A percentile compares a stretch with the other conserved stretches of the same genome.
Evolutionary conservation across 1,140 invertebrate genomes (phyloP).

Genomic region (Lepidotrigona ventralis): DNA sequence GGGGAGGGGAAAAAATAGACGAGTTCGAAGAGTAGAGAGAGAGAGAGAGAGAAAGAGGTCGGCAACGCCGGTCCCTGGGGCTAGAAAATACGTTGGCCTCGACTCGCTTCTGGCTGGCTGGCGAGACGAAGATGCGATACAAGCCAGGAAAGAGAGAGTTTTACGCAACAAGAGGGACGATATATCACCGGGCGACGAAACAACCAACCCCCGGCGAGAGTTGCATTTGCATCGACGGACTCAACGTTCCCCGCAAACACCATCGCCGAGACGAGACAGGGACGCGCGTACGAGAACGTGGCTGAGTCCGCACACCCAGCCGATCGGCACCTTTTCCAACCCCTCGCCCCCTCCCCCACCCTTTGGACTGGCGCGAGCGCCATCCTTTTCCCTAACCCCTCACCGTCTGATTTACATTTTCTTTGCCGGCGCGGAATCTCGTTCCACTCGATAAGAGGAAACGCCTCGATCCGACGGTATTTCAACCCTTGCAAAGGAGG

Average conservation of each 20-base stretch:
- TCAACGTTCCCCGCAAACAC: slow-evolving; percentile 50
- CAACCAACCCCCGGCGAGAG: slow-evolving; percentile 74
- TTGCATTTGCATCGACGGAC: slow-evolving; percentile 76
- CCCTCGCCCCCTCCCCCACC: neutral
- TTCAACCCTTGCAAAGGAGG: slow-evolving; percentile 64
- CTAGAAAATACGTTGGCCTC: slow-evolving; percentile 68
- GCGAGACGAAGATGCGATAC: slow-evolving; percentile 36
- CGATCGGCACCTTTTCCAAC: slow-evolving; percentile 52
- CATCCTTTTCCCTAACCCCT: slow-evolving; percentile 57
- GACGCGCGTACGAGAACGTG: neutral
- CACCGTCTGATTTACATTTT: slow-evolving; percentile 73
- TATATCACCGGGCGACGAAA: slow-evolving; percentile 76
- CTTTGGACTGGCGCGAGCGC: slow-evolving; percentile 44
- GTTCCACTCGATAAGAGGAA: slow-evolving; percentile 73
- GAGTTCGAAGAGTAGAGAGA: slow-evolving; percentile 40
- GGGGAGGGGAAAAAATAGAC: slow-evolving; percentile 51
- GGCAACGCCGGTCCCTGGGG: slow-evolving; percentile 55
- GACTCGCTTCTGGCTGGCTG: slow-evolving; percentile 26
- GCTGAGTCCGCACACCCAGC: neutral
- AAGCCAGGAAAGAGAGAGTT: slow-evolving; percentile 35
- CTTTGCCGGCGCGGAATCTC: slow-evolving; percentile 65
- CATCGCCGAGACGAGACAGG: slow-evolving; percentile 6
- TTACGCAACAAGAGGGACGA: slow-evolving; percentile 68
- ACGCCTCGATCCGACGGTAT: slow-evolving; percentile 66
- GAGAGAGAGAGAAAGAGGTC: slow-evolving; percentile 28